Evolutionary conservation across 2,888 invertebrate species (phyloP).

Genomic region (Embidobia sp.): DNA sequence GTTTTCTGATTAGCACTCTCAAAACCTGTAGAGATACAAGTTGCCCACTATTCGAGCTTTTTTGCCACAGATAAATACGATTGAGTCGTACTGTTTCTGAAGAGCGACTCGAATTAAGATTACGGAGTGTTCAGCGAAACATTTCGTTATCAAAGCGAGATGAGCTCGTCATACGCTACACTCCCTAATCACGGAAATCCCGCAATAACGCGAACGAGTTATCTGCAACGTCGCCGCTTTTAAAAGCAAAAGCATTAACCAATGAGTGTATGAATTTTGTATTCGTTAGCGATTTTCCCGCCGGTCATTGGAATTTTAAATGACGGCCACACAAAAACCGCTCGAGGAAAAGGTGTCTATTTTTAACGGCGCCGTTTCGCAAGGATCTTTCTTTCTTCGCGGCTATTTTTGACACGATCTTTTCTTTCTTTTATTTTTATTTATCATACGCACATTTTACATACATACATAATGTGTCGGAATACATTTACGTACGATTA

Average conservation of each 20-base stretch:
- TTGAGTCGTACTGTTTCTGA: too few relatives aligned
- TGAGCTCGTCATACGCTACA: neutral
- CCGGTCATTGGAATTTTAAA: slow-evolving; percentile 18
- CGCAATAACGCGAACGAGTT: too few relatives aligned
- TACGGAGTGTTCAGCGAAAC: too few relatives aligned
- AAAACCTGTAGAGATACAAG: too few relatives aligned
- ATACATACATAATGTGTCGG: slow-evolving; percentile 7
- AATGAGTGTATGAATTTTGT: neutral
- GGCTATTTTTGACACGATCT: slow-evolving; percentile 17
- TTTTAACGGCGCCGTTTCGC: slow-evolving; percentile 22
- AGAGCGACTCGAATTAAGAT: too few relatives aligned
- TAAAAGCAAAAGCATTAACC: too few relatives aligned
- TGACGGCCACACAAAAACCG: slow-evolving; percentile 1
- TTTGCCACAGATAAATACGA: too few relatives aligned
- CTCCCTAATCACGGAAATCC: neutral
- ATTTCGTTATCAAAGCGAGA: slow-evolving; percentile 6
- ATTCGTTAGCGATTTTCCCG: neutral
- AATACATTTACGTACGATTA: slow-evolving; percentile 36
- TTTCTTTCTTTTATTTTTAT: slow-evolving; percentile 23
- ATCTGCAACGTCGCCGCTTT: too few relatives aligned
- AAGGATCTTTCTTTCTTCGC: slow-evolving; percentile 33
- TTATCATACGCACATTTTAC: slow-evolving; percentile 23
- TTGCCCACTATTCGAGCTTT: too few relatives aligned
- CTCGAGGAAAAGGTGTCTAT: slow-evolving; percentile 8
- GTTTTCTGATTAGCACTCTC: too few relatives aligned